A percentile compares a stretch with the other conserved stretches of the same genome.
phyloP scores from a whole-genome alignment of 2,113 vertebrate genomes.

The Epinephelus lanceolatus region DNA sequence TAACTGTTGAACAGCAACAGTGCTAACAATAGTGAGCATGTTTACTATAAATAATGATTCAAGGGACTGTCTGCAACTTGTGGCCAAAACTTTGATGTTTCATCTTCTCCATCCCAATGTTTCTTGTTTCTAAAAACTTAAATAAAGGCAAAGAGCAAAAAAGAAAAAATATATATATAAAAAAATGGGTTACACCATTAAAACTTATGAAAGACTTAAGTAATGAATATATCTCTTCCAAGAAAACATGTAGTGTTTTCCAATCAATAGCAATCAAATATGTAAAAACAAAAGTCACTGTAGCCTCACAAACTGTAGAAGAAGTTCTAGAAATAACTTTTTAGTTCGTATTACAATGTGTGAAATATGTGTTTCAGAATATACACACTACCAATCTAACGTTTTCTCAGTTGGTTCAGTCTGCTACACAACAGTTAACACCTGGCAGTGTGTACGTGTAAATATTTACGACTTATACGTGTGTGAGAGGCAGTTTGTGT shows the following conservation, averaged over 20 bases:
- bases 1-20: slow-evolving; percentile 1
- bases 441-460: no score
- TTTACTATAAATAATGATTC: slow-evolving; percentile 20
- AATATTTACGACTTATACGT: no score
- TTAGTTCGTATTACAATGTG: neutral
- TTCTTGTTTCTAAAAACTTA: slow-evolving; percentile 1
- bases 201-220: neutral
- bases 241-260: neutral
- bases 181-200: neutral
- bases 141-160: neutral
- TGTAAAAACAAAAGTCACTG: neutral
- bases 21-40: neutral
- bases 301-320: neutral
- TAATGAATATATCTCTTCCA: neutral
- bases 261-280: neutral
- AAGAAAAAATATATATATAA: neutral
- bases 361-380: neutral
- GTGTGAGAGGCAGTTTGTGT: no score
- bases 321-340: neutral
- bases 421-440: no score
- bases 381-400: neutral
- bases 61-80: neutral
- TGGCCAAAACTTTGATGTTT: neutral
- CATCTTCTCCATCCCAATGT: neutral
- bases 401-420: no score